Evolutionary conservation across 2,113 vertebrate species (phyloP), one percentile per base, ranked within the genome.

Genomic region (Holacanthus passer): DNA sequence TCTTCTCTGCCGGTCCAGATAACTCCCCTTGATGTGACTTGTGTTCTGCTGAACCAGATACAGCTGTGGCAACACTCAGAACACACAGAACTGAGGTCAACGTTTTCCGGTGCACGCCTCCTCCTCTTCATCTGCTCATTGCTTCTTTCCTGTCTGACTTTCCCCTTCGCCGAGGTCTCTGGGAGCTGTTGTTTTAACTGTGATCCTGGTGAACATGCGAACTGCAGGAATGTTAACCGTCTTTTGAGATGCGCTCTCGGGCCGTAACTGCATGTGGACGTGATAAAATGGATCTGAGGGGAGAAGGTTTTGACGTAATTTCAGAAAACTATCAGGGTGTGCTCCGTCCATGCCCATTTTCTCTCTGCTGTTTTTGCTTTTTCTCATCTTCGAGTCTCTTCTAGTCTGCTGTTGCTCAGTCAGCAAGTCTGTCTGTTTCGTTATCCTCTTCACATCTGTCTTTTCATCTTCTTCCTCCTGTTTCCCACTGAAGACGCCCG

Each of bases 21-120:
- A 65, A 62, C 78, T 73, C 50, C 43, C 55, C 83, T 86, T 72
- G 66, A 90, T 89, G 88, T 81, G 83, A 84, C 68, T 82, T 55
- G 77, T 92, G 85, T 91, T 88, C 43, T 52, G 69, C 80, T 62
- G 80, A 92, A 85, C 58, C 86, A 79, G 53, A 86, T 64, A 67
- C 93, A 93, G 91, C 91, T 93, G 91, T 90, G 82, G 86, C 87
- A 94, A 92, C 89, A 93, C 80, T 81, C 47, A 17, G 70, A 82
- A 88, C 88, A 80, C 76, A 73, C 62, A 88, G 81, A 81, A 63
- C 87, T 73, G 64, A 84, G 84, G 78, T 91, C 70, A 17, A 64
- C 78, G 64, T 56, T 86, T 83, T 88, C 86, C 79, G 66, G 81
- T 60, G 43, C 43, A 19, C 71, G 84, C 59, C 74, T 81, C 74